Evolutionary conservation across 2,888 invertebrate species (phyloP).

Genomic region (Chymomyza caudatula): DNA sequence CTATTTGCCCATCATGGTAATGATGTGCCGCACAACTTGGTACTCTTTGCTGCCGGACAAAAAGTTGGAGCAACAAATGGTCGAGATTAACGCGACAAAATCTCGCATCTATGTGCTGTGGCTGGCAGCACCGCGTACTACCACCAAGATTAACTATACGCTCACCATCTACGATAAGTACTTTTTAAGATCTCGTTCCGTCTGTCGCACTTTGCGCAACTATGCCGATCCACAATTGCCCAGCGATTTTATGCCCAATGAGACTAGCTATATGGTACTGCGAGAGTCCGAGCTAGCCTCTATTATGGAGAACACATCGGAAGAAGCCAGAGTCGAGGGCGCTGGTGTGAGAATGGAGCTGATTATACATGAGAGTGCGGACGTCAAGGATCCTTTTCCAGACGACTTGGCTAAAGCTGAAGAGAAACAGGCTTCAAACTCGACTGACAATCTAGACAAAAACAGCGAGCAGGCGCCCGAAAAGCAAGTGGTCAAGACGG

Average conservation of each 20-base stretch:
- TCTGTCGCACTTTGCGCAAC: constrained; percentile 36
- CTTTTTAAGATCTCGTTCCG: constrained; percentile 30
- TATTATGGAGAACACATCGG: background rate
- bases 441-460: too few relatives aligned
- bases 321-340: too few relatives aligned
- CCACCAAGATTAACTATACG: constrained; percentile 32
- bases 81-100: background rate
- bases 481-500: too few relatives aligned
- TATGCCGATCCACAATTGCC: constrained; percentile 34
- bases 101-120: constrained; percentile 45
- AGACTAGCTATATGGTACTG: constrained; percentile 39
- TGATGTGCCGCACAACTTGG: constrained; percentile 43
- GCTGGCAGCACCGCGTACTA: constrained; percentile 36
- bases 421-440: too few relatives aligned
- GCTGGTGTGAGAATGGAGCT: background rate
- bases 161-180: constrained; percentile 40
- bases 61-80: constrained; percentile 21
- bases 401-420: background rate
- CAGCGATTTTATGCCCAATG: constrained; percentile 33
- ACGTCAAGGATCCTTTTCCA: background rate
- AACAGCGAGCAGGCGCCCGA: too few relatives aligned
- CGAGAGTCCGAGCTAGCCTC: constrained; percentile 34
- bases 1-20: constrained; percentile 36
- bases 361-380: background rate
- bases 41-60: constrained; percentile 38